Evolutionary conservation across 2,888 invertebrate genomes (phyloP).

Genomic region (Drosophila testacea): DNA sequence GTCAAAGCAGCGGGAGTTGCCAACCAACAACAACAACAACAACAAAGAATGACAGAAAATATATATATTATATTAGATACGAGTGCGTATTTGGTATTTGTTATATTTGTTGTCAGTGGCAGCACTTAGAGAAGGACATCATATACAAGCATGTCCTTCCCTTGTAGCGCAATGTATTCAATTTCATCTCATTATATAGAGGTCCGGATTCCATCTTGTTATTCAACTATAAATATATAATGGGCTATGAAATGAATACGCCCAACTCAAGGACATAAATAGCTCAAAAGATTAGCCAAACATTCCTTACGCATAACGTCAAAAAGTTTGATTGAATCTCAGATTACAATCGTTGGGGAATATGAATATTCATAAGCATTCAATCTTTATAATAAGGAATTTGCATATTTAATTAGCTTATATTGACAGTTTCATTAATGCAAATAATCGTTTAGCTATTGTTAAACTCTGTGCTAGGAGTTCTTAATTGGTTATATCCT

Average conservation of each 20-base stretch:
- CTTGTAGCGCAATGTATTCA: constrained; percentile 33
- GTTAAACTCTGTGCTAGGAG: too few relatives aligned
- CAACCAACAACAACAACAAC: background rate
- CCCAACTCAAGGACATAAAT: constrained; percentile 28
- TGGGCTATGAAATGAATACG: constrained; percentile 33
- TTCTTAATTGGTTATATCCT: too few relatives aligned
- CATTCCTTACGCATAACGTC: constrained; percentile 9
- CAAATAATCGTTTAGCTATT: background rate
- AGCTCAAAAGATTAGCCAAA: constrained; percentile 28
- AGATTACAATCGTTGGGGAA: constrained; percentile 2
- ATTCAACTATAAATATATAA: constrained; percentile 38
- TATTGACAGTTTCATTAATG: background rate
- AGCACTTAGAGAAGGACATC: constrained; percentile 31
- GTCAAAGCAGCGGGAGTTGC: constrained; percentile 49
- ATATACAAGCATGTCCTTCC: constrained; percentile 6
- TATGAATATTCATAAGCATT: constrained; percentile 11
- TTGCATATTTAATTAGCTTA: background rate
- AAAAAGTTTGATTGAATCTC: constrained; percentile 16
- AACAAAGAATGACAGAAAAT: constrained; percentile 17
- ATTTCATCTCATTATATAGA: constrained; percentile 55
- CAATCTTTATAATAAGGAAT: background rate
- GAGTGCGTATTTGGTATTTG: constrained; percentile 16
- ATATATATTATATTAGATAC: constrained; percentile 11
- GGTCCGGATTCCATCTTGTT: constrained; percentile 21
- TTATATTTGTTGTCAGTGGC: constrained; percentile 35